A percentile compares a stretch with the other conserved stretches of the same genome.
Evolutionary conservation across 2,888 invertebrate genomes (phyloP).

Genomic region (Chrysomela aeneicollis): DNA sequence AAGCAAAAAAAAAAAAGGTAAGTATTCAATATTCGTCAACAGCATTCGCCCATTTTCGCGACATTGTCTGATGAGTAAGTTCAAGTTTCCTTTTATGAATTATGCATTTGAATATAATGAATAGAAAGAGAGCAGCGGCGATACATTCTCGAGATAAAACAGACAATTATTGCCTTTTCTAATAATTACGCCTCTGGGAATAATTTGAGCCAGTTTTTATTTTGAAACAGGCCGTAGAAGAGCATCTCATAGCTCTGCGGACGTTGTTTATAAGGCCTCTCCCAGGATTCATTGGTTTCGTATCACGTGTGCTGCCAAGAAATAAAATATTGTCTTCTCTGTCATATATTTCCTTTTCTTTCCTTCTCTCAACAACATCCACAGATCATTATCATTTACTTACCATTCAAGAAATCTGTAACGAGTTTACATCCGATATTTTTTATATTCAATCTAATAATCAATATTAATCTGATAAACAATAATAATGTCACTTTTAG

Average conservation of each 20-base stretch:
- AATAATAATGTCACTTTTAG: too few relatives aligned
- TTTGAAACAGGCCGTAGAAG: constrained; percentile 36
- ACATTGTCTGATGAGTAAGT: too few relatives aligned
- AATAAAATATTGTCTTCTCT: not conserved
- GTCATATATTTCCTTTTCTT: not conserved
- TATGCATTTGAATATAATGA: constrained; percentile 33
- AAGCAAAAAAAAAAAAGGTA: too few relatives aligned
- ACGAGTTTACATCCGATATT: too few relatives aligned
- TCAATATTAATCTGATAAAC: too few relatives aligned
- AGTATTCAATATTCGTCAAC: too few relatives aligned
- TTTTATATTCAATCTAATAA: too few relatives aligned
- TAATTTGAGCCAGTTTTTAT: constrained; percentile 40
- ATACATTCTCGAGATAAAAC: constrained; percentile 42
- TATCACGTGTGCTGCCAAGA: not conserved
- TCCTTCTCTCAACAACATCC: too few relatives aligned
- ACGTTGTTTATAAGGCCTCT: constrained; percentile 31
- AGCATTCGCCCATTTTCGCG: too few relatives aligned
- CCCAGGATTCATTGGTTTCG: constrained; percentile 6
- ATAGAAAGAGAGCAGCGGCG: constrained; percentile 25
- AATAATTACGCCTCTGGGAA: constrained; percentile 46
- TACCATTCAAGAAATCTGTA: too few relatives aligned
- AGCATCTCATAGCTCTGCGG: constrained; percentile 27
- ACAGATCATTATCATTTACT: too few relatives aligned
- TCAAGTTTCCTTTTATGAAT: constrained; percentile 35
- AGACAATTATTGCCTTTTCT: constrained; percentile 43